A percentile compares a stretch with the other conserved stretches of the same genome.
Evolutionary conservation across 1,140 invertebrate species (phyloP).

Genomic region (Oryctes rhinoceros): DNA sequence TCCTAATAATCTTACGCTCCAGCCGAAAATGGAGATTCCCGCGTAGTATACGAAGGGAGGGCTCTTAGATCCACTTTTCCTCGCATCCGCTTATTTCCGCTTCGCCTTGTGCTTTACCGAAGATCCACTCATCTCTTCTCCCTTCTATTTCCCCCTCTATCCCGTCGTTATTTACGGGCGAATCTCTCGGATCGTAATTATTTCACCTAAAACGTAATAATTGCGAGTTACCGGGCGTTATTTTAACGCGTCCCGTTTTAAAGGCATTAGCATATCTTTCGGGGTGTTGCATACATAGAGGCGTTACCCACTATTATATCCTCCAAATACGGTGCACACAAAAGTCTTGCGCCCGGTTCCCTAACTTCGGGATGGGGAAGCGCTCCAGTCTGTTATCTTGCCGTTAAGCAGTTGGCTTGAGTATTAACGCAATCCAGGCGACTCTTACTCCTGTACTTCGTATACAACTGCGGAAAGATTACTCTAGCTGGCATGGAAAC

Average conservation of each 20-base stretch:
- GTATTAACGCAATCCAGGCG: background rate
- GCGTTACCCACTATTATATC: background rate
- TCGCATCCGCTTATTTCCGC: background rate
- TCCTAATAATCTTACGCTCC: constrained; percentile 9
- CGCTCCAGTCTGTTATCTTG: background rate
- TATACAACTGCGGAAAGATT: background rate
- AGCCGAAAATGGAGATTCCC: background rate
- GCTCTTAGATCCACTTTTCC: background rate
- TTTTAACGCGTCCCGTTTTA: background rate
- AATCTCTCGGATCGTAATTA: background rate
- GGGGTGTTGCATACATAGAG: background rate
- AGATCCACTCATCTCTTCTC: background rate
- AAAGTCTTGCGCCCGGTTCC: background rate
- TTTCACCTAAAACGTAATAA: constrained; percentile 22
- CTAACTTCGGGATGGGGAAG: background rate
- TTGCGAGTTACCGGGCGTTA: background rate
- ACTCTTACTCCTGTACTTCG: background rate
- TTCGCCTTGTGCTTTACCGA: background rate
- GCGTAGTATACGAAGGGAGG: too few species aligned
- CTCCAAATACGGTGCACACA: background rate
- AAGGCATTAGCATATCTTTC: constrained; percentile 6
- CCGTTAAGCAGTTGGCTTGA: background rate
- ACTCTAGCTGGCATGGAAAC: too few species aligned
- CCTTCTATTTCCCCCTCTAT: background rate
- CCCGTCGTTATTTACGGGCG: background rate